These are phyloP conservation scores for Podilymbus podiceps DNA, from an alignment of 2,113 vertebrate genomes.

Conservation along the genomic window DNA sequence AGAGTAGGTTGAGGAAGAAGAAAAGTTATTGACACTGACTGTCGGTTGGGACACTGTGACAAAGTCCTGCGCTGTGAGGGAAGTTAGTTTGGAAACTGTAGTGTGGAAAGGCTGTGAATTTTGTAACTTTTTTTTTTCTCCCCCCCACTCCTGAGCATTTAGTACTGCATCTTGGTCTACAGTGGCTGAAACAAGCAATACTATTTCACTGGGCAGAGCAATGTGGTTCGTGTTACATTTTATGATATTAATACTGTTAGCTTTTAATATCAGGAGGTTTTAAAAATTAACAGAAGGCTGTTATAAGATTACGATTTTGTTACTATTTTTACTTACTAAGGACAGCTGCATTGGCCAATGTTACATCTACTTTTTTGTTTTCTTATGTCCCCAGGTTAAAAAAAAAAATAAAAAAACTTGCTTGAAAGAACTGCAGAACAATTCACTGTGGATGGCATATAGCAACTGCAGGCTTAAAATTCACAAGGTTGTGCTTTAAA, in stretches of 20 bases:
- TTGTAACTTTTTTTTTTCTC: neutral
- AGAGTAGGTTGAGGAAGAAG: neutral
- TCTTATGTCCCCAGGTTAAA: neutral
- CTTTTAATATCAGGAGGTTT: neutral
- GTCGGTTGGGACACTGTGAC: neutral
- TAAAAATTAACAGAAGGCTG: neutral
- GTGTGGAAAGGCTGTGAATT: neutral
- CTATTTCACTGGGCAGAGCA: neutral
- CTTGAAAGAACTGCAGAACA: neutral
- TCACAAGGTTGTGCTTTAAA: neutral
- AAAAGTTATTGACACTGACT: neutral
- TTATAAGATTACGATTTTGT: neutral
- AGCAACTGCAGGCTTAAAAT: conserved; percentile 32
- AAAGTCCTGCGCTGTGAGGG: neutral
- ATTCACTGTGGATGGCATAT: conserved; percentile 6
- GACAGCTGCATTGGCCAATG: conserved; percentile 36
- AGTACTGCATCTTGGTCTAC: neutral
- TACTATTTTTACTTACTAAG: neutral
- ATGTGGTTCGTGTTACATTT: neutral
- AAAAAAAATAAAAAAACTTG: neutral
- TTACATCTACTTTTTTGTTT: conserved; percentile 39
- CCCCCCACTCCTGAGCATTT: neutral
- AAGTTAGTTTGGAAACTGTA: neutral
- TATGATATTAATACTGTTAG: neutral
- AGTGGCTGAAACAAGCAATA: neutral